Base-by-base conservation (phyloP, 2,797 vertebrate genomes). In the Tarsius wallacei region DNA sequence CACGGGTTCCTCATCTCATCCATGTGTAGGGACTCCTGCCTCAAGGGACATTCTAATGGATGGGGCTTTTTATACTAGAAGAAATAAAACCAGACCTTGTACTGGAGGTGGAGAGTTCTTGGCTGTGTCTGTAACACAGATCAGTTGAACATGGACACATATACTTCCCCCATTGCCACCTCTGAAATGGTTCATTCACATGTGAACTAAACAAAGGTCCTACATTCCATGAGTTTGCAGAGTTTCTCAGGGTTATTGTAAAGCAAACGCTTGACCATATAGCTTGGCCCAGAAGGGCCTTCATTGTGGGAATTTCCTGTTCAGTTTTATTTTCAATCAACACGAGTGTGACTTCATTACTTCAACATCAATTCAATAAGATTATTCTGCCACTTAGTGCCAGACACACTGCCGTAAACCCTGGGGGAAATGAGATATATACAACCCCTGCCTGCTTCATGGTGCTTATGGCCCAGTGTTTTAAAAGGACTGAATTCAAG, bases 321-420 rank as follows among this genome's bases (percentile, higher is more conserved):
- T 83, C 1, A 1, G 90, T 85, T 97, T 94, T 51, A 76, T 87
- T 96, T 91, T 95, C 53, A 86, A 28, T 33, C 81, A 91, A 31
- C 55, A 76, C 15, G 21, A 77, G n/a, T 59, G 81, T 74, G 76
- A 82, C 68, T 92, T 74, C 57, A 61, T 93, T 68, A 84, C 80
- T 80, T 89, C 94, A 74, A 8, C 1, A 47, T 57, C 15, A 36
- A 4, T 61, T 78, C 59, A 87, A 2, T 78, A 61, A 88, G 70
- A 59, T 71, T 55, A 28, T 66, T 66, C 88, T 53, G 11, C 53
- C 78, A 21, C 87, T 83, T 31, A 3, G 6, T 64, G 19, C 53
- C 57, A 73, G 78, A 74, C 78, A 80, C 11, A 9, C 12, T 26
- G 15, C 31, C 63, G 1, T 64, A 57, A 55, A 36, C 61, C 68